phyloP scores from a whole-genome alignment of 1,140 invertebrate genomes.

The Lepidurus packardi region DNA sequence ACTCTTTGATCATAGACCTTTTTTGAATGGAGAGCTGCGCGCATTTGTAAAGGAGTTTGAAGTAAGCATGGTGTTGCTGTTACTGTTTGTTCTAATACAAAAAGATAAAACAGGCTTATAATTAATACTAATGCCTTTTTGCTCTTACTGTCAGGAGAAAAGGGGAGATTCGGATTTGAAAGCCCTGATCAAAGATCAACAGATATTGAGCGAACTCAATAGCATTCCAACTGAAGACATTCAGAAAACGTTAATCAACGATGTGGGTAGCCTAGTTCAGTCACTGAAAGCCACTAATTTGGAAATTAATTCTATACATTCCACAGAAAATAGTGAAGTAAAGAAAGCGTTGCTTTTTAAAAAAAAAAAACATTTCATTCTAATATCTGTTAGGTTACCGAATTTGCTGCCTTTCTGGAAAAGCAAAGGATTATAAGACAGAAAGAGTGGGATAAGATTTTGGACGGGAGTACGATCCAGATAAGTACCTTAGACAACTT shows the following conservation, averaged over 20 bases:
- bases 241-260: neutral
- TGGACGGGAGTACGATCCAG: slow-evolving; percentile 36
- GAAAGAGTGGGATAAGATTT: slow-evolving; percentile 3
- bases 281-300: neutral
- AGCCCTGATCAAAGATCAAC: slow-evolving; percentile 66
- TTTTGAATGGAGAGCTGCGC: slow-evolving; percentile 74
- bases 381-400: neutral
- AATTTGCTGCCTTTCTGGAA: neutral
- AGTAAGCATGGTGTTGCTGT: slow-evolving; percentile 47
- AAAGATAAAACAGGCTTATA: neutral
- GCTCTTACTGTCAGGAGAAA: slow-evolving; percentile 55
- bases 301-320: neutral
- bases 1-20: slow-evolving; percentile 75
- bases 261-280: neutral
- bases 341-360: too few relatives aligned
- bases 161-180: slow-evolving; percentile 70
- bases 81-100: too few relatives aligned
- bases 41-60: slow-evolving; percentile 76
- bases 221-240: slow-evolving; percentile 57
- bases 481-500: slow-evolving; percentile 57
- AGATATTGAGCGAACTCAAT: slow-evolving; percentile 68
- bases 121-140: slow-evolving; percentile 24
- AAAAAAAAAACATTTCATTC: too few relatives aligned
- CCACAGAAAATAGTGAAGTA: neutral
- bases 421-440: neutral